These are phyloP conservation scores for Baronia brevicornis DNA, from an alignment of 2,888 invertebrate genomes.

Conservation along the genomic window DNA sequence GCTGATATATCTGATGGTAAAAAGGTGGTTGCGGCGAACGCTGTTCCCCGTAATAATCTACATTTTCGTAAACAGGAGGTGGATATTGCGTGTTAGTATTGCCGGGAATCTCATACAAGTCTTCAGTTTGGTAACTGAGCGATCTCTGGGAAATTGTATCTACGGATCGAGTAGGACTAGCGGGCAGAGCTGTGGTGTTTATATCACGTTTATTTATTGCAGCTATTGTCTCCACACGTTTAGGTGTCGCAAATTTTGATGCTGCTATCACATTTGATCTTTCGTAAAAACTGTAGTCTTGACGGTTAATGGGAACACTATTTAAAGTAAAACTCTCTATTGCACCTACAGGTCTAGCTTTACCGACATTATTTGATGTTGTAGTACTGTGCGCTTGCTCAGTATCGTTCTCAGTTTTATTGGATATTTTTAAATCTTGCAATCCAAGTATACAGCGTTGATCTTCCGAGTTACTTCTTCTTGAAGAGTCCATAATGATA, in stretches of 20 bases:
- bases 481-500: slow-evolving; percentile 53
- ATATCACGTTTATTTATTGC: slow-evolving; percentile 61
- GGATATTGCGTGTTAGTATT: slow-evolving; percentile 56
- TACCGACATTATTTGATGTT: slow-evolving; percentile 49
- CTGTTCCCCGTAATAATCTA: slow-evolving; percentile 84
- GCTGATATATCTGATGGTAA: slow-evolving; percentile 75
- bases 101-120: slow-evolving; percentile 63
- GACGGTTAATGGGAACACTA: slow-evolving; percentile 59
- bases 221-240: slow-evolving; percentile 80
- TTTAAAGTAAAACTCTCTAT: slow-evolving; percentile 80
- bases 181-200: slow-evolving; percentile 51
- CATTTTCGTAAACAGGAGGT: slow-evolving; percentile 84
- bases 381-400: slow-evolving; percentile 68
- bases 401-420: slow-evolving; percentile 68
- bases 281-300: slow-evolving; percentile 76
- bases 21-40: slow-evolving; percentile 76
- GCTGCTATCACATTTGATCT: slow-evolving; percentile 85
- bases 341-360: slow-evolving; percentile 77
- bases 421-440: slow-evolving; percentile 70
- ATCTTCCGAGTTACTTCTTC: slow-evolving; percentile 59
- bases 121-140: slow-evolving; percentile 62
- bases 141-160: slow-evolving; percentile 78
- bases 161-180: slow-evolving; percentile 77
- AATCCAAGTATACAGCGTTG: slow-evolving; percentile 65
- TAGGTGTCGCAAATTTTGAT: slow-evolving; percentile 86